A percentile compares a stretch with the other conserved stretches of the same genome.
Evolutionary conservation across 2,888 invertebrate genomes (phyloP).

Genomic region (Bombylius major): DNA sequence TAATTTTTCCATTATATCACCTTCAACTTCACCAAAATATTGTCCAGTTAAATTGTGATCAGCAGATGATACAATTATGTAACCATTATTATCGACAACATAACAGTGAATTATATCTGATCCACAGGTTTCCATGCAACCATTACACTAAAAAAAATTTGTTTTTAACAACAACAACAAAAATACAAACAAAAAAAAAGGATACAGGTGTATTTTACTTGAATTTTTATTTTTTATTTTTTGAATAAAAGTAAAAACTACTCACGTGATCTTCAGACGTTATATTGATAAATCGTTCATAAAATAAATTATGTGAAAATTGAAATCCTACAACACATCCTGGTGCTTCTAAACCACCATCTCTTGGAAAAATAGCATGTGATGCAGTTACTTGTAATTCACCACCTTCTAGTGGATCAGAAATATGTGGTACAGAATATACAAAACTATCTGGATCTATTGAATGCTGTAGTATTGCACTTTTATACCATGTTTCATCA

Average conservation of each 20-base stretch:
- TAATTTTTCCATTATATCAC: conserved; percentile 64
- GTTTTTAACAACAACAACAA: no score
- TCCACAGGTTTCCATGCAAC: conserved; percentile 44
- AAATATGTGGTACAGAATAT: conserved; percentile 56
- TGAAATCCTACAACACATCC: conserved; percentile 84
- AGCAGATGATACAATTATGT: conserved; percentile 58
- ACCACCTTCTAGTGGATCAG: conserved; percentile 34
- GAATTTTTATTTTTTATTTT: neutral
- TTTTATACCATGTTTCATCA: conserved; percentile 85
- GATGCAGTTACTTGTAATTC: conserved; percentile 65
- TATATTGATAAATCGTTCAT: conserved; percentile 55
- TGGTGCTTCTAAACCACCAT: conserved; percentile 63
- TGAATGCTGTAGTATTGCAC: conserved; percentile 74
- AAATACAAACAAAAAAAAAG: neutral
- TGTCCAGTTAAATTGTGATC: conserved; percentile 55
- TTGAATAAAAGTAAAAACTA: no score
- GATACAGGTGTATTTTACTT: no score
- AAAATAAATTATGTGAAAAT: conserved; percentile 58
- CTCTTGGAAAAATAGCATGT: conserved; percentile 70
- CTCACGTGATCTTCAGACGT: conserved; percentile 41
- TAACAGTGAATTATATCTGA: conserved; percentile 63
- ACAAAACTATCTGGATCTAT: conserved; percentile 65
- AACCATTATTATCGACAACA: conserved; percentile 85
- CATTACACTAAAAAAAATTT: conserved; percentile 32
- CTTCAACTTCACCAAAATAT: conserved; percentile 76